Percentiles rank a stretch among this genome's conserved stretches.
phyloP scores from a whole-genome alignment of 2,888 invertebrate genomes.

The Leucophenga montana region DNA sequence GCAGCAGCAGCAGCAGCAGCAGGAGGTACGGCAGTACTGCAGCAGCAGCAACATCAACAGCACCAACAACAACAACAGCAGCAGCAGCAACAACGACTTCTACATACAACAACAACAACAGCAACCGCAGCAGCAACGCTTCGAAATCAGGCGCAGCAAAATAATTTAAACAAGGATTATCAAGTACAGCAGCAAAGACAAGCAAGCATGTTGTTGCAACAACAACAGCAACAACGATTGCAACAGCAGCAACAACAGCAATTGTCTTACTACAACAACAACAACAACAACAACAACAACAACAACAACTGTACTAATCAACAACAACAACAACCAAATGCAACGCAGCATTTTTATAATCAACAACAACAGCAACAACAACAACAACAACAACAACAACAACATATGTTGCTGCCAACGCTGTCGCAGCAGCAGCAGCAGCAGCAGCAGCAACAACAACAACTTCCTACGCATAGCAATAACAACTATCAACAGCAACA shows the following conservation, averaged over 20 bases:
- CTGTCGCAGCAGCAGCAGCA: slow-evolving; percentile 37
- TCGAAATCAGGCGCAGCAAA: not conserved
- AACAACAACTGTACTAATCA: too few species aligned
- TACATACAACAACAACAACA: slow-evolving; percentile 45
- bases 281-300: slow-evolving; percentile 42
- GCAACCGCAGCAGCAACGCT: slow-evolving; percentile 37
- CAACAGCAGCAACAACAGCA: slow-evolving; percentile 43
- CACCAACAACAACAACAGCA: slow-evolving; percentile 44
- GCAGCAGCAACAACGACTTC: slow-evolving; percentile 48
- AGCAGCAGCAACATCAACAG: slow-evolving; percentile 43
- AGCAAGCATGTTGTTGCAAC: slow-evolving; percentile 32
- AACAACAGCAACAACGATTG: slow-evolving; percentile 44
- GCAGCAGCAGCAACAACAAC: slow-evolving; percentile 32
- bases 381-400: slow-evolving; percentile 31
- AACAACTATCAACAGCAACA: slow-evolving; percentile 43
- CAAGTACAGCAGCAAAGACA: slow-evolving; percentile 35
- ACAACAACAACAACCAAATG: slow-evolving; percentile 35
- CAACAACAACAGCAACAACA: slow-evolving; percentile 31
- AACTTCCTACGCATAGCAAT: slow-evolving; percentile 41
- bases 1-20: slow-evolving; percentile 24
- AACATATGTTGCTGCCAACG: slow-evolving; percentile 10
- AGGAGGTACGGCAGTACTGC: slow-evolving; percentile 17
- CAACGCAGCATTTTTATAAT: slow-evolving; percentile 10
- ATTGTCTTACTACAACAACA: slow-evolving; percentile 41
- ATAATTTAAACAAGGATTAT: slow-evolving; percentile 3